Evolutionary conservation across 2,888 invertebrate species (phyloP).

Genomic region (Drosophila dives): DNA sequence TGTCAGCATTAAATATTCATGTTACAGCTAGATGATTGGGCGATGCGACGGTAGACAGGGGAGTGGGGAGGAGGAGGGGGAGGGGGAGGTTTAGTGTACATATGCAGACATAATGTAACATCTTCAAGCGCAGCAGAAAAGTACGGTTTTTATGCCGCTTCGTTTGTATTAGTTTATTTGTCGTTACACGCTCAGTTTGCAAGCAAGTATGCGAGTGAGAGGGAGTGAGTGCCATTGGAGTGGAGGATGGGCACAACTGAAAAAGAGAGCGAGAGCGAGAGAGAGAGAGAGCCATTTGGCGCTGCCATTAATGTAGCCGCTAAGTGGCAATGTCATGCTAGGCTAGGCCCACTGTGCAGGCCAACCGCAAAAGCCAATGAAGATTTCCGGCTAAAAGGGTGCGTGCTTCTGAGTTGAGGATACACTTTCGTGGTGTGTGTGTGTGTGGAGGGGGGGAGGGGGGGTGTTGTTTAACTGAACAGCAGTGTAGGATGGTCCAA

Average conservation of each 20-base stretch:
- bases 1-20: constrained; percentile 80
- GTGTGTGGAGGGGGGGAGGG: neutral
- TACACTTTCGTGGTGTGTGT: constrained; percentile 2
- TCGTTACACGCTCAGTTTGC: constrained; percentile 77
- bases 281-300: constrained; percentile 62
- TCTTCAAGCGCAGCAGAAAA: constrained; percentile 68
- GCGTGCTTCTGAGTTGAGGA: constrained; percentile 47
- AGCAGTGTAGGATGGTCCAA: constrained; percentile 29
- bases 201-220: constrained; percentile 3
- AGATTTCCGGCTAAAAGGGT: constrained; percentile 73
- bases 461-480: constrained; percentile 8
- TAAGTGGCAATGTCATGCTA: constrained; percentile 80
- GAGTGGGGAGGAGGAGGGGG: neutral
- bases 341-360: constrained; percentile 61
- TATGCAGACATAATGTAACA: constrained; percentile 54
- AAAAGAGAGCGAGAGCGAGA: constrained; percentile 1
- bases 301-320: constrained; percentile 80
- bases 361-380: constrained; percentile 62
- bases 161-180: constrained; percentile 74
- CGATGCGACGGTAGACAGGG: too few species aligned
- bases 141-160: constrained; percentile 62
- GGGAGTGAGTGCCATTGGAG: neutral
- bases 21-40: constrained; percentile 43
- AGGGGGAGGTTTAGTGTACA: constrained; percentile 1
- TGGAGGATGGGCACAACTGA: neutral